Conservation (phyloP, 2,797 vertebrate species). For the Sebastes kiyomatsui region DNA sequence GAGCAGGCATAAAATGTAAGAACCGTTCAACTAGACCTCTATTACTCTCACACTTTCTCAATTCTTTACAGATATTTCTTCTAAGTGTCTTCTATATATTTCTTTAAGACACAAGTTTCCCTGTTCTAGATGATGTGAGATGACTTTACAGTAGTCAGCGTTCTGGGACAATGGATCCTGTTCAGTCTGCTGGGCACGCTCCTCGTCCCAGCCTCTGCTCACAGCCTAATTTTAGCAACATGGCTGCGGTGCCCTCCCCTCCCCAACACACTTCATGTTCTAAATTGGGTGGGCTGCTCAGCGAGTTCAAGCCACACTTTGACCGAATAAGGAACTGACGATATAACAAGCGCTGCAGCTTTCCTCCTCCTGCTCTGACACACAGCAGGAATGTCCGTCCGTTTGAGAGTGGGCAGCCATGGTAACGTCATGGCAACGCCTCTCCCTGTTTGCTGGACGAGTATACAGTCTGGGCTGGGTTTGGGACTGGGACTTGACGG, state of each 20-base stretch:
- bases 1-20: constrained; percentile 2
- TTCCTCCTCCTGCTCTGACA: constrained; percentile 58
- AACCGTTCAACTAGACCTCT: neutral
- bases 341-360: constrained; percentile 36
- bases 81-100: neutral
- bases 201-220: constrained; percentile 25
- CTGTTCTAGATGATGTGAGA: neutral
- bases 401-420: constrained; percentile 50
- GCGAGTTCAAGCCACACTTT: constrained; percentile 73
- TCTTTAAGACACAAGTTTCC: neutral
- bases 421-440: constrained; percentile 57
- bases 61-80: neutral
- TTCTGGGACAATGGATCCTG: constrained; percentile 48
- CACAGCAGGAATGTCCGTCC: constrained; percentile 73
- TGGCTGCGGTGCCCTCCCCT: constrained; percentile 46
- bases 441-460: constrained; percentile 38
- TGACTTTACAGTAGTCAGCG: neutral
- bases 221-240: constrained; percentile 78
- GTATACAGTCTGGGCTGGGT: constrained; percentile 7
- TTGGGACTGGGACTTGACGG: neutral
- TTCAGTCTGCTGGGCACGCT: constrained; percentile 40
- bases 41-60: neutral
- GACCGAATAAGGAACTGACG: constrained; percentile 83
- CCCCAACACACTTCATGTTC: constrained; percentile 64
- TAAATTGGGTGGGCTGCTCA: constrained; percentile 76